Evolutionary conservation across 2,113 vertebrate genomes (phyloP).

Genomic region (Chlamydotis undulata): DNA sequence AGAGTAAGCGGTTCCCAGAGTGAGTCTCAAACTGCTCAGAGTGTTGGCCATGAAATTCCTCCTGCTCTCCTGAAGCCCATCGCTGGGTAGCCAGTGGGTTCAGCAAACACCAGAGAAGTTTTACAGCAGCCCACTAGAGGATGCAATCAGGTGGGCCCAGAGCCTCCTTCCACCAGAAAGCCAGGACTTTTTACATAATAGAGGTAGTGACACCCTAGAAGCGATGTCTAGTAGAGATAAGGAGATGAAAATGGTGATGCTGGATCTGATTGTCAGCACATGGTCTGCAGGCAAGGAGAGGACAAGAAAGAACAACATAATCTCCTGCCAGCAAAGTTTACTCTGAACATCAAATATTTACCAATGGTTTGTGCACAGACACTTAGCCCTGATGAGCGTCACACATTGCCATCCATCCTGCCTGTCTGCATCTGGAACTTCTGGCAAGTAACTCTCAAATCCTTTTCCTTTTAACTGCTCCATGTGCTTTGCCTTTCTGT

Average conservation of each 20-base stretch:
- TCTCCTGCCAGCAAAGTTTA: not conserved
- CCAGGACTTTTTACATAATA: not conserved
- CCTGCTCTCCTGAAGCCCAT: not conserved
- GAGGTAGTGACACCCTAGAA: not conserved
- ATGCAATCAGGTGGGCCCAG: not conserved
- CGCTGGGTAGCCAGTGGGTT: not conserved
- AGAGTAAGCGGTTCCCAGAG: not conserved
- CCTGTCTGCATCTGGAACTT: not conserved
- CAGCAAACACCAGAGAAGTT: not conserved
- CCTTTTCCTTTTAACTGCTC: not conserved
- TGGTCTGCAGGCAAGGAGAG: not conserved
- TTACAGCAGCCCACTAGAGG: not conserved
- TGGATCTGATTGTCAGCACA: accelerated
- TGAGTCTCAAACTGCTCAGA: not conserved
- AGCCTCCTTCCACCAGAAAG: not conserved
- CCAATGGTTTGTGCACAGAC: accelerated
- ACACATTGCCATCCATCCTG: not conserved
- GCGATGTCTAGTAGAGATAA: not conserved
- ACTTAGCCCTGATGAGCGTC: not conserved
- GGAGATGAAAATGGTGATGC: not conserved
- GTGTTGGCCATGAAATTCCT: not conserved
- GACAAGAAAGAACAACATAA: not conserved
- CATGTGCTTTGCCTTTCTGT: not conserved
- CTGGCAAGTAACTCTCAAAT: not conserved
- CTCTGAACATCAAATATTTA: not conserved